Evolutionary conservation across 2,797 vertebrate genomes (phyloP).

Genomic region (Glossophaga mutica): DNA sequence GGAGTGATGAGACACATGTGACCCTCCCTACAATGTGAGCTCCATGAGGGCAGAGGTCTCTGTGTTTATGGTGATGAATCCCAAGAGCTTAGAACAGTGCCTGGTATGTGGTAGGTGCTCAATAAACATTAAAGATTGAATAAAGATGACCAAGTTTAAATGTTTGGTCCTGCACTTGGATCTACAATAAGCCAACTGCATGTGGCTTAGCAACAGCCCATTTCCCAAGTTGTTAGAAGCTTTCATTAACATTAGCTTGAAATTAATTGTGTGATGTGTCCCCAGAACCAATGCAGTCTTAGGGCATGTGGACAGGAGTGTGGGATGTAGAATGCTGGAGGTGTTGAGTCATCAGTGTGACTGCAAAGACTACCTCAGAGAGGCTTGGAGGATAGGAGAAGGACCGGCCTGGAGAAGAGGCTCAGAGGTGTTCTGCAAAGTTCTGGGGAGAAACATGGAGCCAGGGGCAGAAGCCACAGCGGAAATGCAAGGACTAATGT

Average conservation of each 20-base stretch:
- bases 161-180: neutral
- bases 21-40: neutral
- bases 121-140: neutral
- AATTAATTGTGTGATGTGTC: neutral
- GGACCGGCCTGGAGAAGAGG: neutral
- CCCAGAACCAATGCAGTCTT: neutral
- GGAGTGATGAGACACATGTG: neutral
- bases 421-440: neutral
- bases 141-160: neutral
- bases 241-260: neutral
- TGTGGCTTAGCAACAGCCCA: neutral
- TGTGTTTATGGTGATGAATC: neutral
- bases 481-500: rapidly evolving
- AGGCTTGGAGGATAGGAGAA: neutral
- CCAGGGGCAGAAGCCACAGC: neutral
- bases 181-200: neutral
- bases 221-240: neutral
- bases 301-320: neutral
- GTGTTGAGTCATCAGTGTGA: neutral
- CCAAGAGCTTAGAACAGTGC: neutral
- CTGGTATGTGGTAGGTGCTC: rapidly evolving
- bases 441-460: neutral
- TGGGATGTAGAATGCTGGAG: neutral
- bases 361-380: neutral
- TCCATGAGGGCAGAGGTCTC: neutral